Evolutionary conservation across 2,797 vertebrate genomes (phyloP).

Genomic region (Acrossocheilus fasciatus): DNA sequence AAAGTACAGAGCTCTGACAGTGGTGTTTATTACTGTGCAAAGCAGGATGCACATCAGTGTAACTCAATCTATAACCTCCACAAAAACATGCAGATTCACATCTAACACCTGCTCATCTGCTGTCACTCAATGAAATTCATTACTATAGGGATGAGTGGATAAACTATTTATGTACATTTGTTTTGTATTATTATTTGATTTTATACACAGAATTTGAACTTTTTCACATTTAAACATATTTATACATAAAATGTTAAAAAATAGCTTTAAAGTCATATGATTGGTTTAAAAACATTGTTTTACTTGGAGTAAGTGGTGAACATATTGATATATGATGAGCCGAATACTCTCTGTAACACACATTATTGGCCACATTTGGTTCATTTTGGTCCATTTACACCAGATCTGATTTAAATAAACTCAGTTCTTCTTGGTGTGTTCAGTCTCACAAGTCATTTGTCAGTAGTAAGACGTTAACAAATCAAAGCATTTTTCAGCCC

Average conservation of each 20-base stretch:
- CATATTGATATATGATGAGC: not conserved
- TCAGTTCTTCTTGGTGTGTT: not conserved
- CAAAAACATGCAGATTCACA: conserved; percentile 56
- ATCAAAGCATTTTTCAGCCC: not conserved
- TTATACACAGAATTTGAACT: not conserved
- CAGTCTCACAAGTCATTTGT: not conserved
- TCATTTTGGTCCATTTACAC: not conserved
- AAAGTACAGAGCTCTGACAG: conserved; percentile 40
- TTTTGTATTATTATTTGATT: not conserved
- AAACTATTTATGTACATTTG: too few species aligned
- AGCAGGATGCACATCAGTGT: conserved; percentile 59
- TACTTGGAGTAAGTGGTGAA: not conserved
- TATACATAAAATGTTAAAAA: not conserved
- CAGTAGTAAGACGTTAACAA: not conserved
- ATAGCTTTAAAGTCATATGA: not conserved
- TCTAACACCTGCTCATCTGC: too few species aligned
- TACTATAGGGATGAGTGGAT: too few species aligned
- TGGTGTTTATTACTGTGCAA: conserved; percentile 62
- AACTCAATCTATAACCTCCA: conserved; percentile 24
- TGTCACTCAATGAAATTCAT: too few species aligned
- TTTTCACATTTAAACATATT: not conserved
- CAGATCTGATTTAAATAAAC: not conserved
- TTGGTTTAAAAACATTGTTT: not conserved
- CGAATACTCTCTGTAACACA: not conserved
- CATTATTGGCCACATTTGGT: not conserved